These are phyloP conservation scores for Drosophila borborema DNA, from an alignment of 2,888 invertebrate genomes.

Conservation along the genomic window DNA sequence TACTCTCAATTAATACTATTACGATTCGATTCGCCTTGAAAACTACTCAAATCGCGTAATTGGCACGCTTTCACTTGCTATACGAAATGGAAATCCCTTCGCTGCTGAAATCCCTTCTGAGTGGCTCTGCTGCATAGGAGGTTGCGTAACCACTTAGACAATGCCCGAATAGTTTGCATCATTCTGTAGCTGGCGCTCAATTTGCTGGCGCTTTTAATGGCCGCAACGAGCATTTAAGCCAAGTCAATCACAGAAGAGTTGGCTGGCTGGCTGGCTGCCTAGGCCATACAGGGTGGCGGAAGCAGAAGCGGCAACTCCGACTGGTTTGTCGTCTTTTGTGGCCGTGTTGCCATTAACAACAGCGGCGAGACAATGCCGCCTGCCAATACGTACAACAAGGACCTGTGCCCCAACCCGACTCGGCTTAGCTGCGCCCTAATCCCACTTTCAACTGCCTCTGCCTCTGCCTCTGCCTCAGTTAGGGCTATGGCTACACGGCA, in stretches of 20 bases:
- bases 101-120: not conserved
- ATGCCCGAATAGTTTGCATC: slow-evolving; percentile 34
- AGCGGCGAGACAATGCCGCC: slow-evolving; percentile 66
- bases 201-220: slow-evolving; percentile 46
- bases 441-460: not conserved
- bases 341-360: slow-evolving; percentile 60
- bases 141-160: slow-evolving; percentile 32
- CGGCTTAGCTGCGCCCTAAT: not conserved
- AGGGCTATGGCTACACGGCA: slow-evolving; percentile 26
- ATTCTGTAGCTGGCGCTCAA: slow-evolving; percentile 30
- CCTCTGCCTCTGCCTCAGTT: not conserved
- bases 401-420: slow-evolving; percentile 13
- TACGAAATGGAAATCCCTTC: not conserved
- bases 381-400: slow-evolving; percentile 40
- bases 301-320: slow-evolving; percentile 13
- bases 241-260: slow-evolving; percentile 58
- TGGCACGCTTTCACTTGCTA: not conserved
- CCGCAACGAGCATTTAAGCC: slow-evolving; percentile 56
- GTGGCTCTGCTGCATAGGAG: slow-evolving; percentile 9
- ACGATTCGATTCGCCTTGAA: not conserved
- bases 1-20: not conserved
- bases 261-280: not conserved
- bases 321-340: slow-evolving; percentile 49
- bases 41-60: slow-evolving; percentile 3
- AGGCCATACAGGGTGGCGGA: not conserved